A percentile compares a stretch with the other conserved stretches of the same genome.
phyloP scores from a whole-genome alignment of 2,113 vertebrate genomes.

The Philantomba maxwellii region DNA sequence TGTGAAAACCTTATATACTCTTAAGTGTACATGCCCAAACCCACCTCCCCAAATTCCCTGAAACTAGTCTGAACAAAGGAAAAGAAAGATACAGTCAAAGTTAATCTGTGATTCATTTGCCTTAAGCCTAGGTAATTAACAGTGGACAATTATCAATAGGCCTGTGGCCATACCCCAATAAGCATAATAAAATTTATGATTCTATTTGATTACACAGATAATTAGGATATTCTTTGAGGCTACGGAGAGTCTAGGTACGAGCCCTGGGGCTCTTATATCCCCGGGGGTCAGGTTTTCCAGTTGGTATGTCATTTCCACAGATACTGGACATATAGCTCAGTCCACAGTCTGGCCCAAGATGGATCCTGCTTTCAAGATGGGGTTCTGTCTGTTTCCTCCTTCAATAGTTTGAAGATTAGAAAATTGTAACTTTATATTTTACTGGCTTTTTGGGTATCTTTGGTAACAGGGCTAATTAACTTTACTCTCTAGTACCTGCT shows the following conservation, averaged over 20 bases:
- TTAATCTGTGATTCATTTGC: neutral
- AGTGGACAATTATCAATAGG: neutral
- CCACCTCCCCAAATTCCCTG: neutral
- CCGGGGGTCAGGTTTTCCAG: neutral
- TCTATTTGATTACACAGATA: neutral
- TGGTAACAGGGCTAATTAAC: conserved; percentile 19
- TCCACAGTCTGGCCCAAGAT: neutral
- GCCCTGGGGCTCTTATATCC: neutral
- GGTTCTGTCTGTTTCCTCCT: neutral
- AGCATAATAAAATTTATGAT: neutral
- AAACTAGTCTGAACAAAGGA: neutral
- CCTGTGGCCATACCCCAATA: neutral
- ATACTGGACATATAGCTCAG: neutral
- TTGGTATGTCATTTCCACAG: neutral
- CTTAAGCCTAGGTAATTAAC: neutral
- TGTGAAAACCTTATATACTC: neutral
- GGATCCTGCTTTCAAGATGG: neutral
- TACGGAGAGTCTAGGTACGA: fast-evolving
- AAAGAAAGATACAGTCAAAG: neutral
- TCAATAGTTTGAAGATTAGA: neutral
- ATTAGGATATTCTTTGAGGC: neutral
- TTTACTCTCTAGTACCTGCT: neutral
- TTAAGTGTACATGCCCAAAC: neutral
- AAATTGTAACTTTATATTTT: conserved; percentile 22
- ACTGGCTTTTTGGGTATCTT: conserved; percentile 7